phyloP scores from a whole-genome alignment of 2,113 vertebrate species.

The Gorsachius goisagi region DNA sequence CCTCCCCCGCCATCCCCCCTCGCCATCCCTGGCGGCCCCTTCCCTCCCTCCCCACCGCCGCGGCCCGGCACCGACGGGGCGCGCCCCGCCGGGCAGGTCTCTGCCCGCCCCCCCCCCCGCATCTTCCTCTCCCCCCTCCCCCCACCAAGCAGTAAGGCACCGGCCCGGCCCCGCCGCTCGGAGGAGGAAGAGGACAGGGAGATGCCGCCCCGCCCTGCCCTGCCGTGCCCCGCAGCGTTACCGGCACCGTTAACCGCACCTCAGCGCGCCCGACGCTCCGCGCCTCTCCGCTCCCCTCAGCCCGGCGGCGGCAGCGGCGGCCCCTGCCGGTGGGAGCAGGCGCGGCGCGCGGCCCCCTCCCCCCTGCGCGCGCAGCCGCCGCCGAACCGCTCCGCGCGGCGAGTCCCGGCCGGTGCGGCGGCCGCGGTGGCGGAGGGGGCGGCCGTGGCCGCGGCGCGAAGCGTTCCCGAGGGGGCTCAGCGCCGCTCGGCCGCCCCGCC shows the following conservation, averaged over 20 bases:
- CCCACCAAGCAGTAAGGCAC: not conserved
- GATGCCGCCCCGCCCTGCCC: not conserved
- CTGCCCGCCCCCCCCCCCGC: not conserved
- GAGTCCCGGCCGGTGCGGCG: not conserved
- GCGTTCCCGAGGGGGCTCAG: rapidly evolving
- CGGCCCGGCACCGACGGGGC: not conserved
- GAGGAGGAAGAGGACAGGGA: too few species aligned
- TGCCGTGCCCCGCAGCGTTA: not conserved
- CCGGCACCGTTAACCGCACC: not conserved
- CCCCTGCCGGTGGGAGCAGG: not conserved
- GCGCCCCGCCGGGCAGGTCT: not conserved
- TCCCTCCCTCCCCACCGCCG: not conserved
- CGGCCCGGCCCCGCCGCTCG: not conserved
- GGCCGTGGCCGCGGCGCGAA: rapidly evolving
- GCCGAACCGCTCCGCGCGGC: not conserved
- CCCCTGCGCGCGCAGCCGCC: not conserved
- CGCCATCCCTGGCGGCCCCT: too few species aligned
- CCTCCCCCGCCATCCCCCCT: not conserved
- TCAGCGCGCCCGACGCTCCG: not conserved
- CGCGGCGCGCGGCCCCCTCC: not conserved
- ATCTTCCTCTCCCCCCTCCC: too few species aligned
- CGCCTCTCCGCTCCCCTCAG: not conserved
- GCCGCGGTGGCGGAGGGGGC: not conserved
- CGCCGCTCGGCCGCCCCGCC: rapidly evolving
- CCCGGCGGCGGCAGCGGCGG: not conserved